Evolutionary conservation across 2,888 invertebrate genomes (phyloP).

Genomic region (Raillietiella orientalis): DNA sequence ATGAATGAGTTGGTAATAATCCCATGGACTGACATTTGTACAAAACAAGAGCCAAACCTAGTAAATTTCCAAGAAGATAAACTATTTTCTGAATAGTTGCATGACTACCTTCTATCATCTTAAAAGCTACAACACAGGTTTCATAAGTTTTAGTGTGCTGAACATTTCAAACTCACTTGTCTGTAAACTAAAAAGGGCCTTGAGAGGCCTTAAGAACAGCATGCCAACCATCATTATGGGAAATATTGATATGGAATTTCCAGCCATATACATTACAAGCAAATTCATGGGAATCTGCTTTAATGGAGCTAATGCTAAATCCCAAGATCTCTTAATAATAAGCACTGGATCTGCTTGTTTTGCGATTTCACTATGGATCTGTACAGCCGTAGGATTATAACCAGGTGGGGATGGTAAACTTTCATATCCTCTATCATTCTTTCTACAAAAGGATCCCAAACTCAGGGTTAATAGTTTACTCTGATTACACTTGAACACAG

Average conservation of each 20-base stretch:
- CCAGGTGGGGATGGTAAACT: conserved; percentile 58
- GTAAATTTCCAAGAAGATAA: conserved; percentile 68
- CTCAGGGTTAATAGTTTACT: too few species aligned
- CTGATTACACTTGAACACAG: too few species aligned
- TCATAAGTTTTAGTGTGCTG: neutral
- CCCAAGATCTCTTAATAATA: conserved; percentile 84
- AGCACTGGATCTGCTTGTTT: conserved; percentile 33
- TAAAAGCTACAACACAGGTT: conserved; percentile 36
- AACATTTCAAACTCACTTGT: conserved; percentile 13
- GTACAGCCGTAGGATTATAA: conserved; percentile 34
- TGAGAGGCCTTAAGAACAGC: conserved; percentile 82
- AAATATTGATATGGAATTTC: conserved; percentile 93
- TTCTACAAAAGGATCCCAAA: too few species aligned
- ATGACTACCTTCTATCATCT: conserved; percentile 73
- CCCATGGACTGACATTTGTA: conserved; percentile 98
- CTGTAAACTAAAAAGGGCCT: conserved; percentile 59
- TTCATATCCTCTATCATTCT: too few species aligned
- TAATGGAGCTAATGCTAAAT: conserved; percentile 67
- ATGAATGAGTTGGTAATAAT: conserved; percentile 73
- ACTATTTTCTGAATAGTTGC: conserved; percentile 68
- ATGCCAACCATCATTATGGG: conserved; percentile 99
- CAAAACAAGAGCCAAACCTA: conserved; percentile 60
- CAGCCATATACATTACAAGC: conserved; percentile 99
- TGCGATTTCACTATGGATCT: conserved; percentile 38
- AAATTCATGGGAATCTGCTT: conserved; percentile 94